Percentiles rank a stretch among this genome's conserved stretches.
Conservation (phyloP, 2,888 invertebrate species). For the Oscheius sp. region DNA sequence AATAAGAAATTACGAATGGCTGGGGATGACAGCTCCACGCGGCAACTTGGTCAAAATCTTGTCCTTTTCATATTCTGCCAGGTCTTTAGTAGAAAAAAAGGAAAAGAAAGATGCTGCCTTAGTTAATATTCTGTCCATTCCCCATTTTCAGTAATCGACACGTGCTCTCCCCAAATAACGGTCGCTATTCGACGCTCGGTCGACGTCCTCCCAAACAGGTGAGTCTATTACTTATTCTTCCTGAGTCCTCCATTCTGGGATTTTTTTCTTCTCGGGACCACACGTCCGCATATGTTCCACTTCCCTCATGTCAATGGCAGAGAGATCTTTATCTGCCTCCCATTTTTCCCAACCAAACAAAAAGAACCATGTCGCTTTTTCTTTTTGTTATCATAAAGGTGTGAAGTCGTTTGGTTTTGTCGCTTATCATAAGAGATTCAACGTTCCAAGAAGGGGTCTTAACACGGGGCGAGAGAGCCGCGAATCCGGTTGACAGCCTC, state of each 20-base stretch:
- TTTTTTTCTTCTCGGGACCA: background rate
- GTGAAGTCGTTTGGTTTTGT: background rate
- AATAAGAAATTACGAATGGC: constrained; percentile 96
- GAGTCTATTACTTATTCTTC: background rate
- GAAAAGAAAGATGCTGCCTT: no score
- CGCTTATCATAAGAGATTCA: background rate
- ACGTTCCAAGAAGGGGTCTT: background rate
- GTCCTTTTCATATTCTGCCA: no score
- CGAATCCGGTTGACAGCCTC: no score
- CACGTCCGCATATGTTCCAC: background rate
- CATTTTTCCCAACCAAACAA: no score
- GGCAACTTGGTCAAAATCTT: no score
- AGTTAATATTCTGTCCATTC: background rate
- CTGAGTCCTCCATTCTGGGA: background rate
- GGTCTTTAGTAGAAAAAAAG: no score
- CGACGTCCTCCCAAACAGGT: constrained; percentile 36
- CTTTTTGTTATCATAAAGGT: constrained; percentile 3
- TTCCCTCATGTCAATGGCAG: constrained; percentile 3
- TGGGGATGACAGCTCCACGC: constrained; percentile 52
- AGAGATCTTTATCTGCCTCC: background rate
- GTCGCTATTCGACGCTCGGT: constrained; percentile 50
- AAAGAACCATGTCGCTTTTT: no score
- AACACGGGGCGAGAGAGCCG: no score
- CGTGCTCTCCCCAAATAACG: constrained; percentile 47
- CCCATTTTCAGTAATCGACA: constrained; percentile 54